A percentile compares a stretch with the other conserved stretches of the same genome.
Evolutionary conservation across 2,113 vertebrate genomes (phyloP).

Genomic region (Actinemys pallida): DNA sequence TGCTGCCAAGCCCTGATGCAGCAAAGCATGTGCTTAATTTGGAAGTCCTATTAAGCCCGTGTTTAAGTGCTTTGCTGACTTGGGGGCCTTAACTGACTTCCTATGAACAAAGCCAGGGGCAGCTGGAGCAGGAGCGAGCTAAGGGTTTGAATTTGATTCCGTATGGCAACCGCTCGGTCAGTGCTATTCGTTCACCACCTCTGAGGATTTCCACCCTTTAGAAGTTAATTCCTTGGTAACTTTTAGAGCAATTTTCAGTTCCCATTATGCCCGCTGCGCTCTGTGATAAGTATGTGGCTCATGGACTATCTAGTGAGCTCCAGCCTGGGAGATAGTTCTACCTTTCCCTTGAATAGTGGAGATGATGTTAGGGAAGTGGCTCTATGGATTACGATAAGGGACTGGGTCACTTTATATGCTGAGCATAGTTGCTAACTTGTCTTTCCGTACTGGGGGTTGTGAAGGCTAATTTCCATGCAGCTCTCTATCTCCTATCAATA

Average conservation of each 20-base stretch:
- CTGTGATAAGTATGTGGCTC: constrained; percentile 14
- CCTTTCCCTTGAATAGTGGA: constrained; percentile 57
- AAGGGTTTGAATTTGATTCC: background rate
- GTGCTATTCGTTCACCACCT: background rate
- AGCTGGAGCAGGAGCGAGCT: background rate
- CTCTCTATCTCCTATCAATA: constrained; percentile 75
- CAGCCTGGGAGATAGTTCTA: constrained; percentile 60
- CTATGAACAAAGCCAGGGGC: background rate
- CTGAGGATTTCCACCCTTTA: constrained; percentile 19
- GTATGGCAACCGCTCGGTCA: background rate
- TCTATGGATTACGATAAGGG: constrained; percentile 75
- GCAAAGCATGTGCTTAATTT: background rate
- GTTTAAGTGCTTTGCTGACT: background rate
- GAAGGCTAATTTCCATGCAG: constrained; percentile 70
- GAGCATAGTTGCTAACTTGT: constrained; percentile 20
- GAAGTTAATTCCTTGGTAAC: constrained; percentile 78
- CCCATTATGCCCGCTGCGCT: constrained; percentile 63
- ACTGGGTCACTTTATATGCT: constrained; percentile 57
- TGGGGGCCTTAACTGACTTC: background rate
- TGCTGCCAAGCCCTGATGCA: background rate
- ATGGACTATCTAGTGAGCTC: constrained; percentile 49
- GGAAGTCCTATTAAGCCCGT: background rate
- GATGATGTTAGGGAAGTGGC: constrained; percentile 36
- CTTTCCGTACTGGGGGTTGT: constrained; percentile 44
- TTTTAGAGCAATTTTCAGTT: constrained; percentile 76